Evolutionary conservation across 2,888 invertebrate genomes (phyloP).

Genomic region (Linnaemya tessellans): DNA sequence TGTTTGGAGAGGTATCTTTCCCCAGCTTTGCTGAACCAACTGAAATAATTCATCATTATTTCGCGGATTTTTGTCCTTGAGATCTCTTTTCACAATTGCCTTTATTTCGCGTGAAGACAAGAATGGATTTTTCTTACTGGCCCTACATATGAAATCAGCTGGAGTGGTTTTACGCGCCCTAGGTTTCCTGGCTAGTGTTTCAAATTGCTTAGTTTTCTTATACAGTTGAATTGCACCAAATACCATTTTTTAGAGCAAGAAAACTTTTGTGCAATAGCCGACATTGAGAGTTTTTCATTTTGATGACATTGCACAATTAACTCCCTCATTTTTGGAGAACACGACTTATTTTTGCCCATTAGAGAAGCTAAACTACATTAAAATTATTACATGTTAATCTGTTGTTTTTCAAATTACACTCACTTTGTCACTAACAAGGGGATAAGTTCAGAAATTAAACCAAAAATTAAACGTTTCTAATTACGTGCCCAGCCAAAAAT

Average conservation of each 20-base stretch:
- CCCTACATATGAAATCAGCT: too few species aligned
- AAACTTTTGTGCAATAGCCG: slow-evolving; percentile 38
- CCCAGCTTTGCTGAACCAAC: too few species aligned
- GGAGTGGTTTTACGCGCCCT: slow-evolving; percentile 1
- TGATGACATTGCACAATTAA: slow-evolving; percentile 12
- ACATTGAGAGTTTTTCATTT: slow-evolving; percentile 26
- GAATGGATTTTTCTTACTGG: too few species aligned
- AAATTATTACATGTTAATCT: not conserved
- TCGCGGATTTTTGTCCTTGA: too few species aligned
- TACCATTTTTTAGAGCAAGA: not conserved
- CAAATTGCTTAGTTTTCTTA: slow-evolving; percentile 24
- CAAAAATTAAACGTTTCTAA: not conserved
- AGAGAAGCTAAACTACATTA: not conserved
- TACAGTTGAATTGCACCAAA: slow-evolving; percentile 16
- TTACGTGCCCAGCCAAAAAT: too few species aligned
- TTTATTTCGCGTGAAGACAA: too few species aligned
- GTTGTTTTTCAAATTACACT: not conserved
- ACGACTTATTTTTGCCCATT: not conserved
- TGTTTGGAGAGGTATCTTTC: not conserved
- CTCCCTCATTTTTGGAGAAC: too few species aligned
- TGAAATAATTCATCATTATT: too few species aligned
- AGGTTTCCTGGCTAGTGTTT: slow-evolving; percentile 19
- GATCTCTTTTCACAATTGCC: too few species aligned
- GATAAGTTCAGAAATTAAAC: not conserved
- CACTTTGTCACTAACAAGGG: not conserved